phyloP scores from a whole-genome alignment of 92 coral and sea anemone species.

The Epizoanthus fatuus region DNA sequence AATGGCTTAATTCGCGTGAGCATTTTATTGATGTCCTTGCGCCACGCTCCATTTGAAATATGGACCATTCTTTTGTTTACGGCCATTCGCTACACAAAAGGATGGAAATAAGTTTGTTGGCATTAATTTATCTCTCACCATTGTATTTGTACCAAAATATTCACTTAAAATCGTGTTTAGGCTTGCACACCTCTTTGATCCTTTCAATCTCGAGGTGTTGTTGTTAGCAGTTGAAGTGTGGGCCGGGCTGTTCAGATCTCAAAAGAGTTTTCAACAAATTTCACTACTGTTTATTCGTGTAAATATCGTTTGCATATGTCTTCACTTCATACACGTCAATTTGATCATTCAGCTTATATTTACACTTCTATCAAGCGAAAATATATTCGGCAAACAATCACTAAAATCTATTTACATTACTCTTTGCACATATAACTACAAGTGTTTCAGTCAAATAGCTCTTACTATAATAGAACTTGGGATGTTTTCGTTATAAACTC shows the following conservation, averaged over 20 bases:
- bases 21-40: slow-evolving; percentile 28
- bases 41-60: slow-evolving; percentile 38
- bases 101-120: slow-evolving; percentile 35
- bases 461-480: slow-evolving; percentile 79
- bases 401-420: slow-evolving; percentile 75
- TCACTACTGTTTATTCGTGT: slow-evolving; percentile 18
- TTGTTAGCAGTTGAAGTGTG: not conserved
- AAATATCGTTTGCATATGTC: slow-evolving; percentile 44
- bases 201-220: not conserved
- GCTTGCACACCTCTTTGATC: slow-evolving; percentile 1
- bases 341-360: slow-evolving; percentile 58
- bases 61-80: slow-evolving; percentile 35
- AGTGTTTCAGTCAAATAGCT: slow-evolving; percentile 67
- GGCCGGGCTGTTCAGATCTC: not conserved
- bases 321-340: slow-evolving; percentile 32
- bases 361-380: slow-evolving; percentile 77
- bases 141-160: slow-evolving; percentile 39
- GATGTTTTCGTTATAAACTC: slow-evolving; percentile 93
- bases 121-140: slow-evolving; percentile 31
- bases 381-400: slow-evolving; percentile 80
- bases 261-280: slow-evolving; percentile 12
- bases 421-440: slow-evolving; percentile 66
- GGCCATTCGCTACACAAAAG: slow-evolving; percentile 6
- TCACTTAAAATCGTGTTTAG: slow-evolving; percentile 11
- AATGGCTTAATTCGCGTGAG: slow-evolving; percentile 22